Evolutionary conservation across 2,888 invertebrate species (phyloP), one percentile per base, ranked within the genome.

Genomic region (Lacanobia oleracea): DNA sequence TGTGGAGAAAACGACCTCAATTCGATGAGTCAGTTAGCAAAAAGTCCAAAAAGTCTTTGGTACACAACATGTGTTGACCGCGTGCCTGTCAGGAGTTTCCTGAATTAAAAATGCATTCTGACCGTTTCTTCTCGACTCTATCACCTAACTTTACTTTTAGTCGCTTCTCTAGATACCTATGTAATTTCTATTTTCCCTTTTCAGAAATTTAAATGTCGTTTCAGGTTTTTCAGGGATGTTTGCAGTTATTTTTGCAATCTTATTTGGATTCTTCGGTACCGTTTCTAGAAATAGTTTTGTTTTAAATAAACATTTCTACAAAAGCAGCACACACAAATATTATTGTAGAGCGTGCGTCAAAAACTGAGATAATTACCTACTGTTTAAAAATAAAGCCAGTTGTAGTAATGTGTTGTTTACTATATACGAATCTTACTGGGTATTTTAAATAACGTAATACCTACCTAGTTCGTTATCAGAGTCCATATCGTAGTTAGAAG

Each of bases 1-100:
- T 62, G 48, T 74, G 73, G 77, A 77, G 83, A 87, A 83, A 87
- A 76, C 79, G 83, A 77, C 87, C 86, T 86, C 73, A 79, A 87
- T 84, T 60, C 61, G 66, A 70, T 69, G 72, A 78, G 66, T 70
- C 72, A 74, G 68, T 70, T 43, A 51, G 61, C 60, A 72, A 74
- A 81, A 82, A 65, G 59, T 73, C 10, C 45, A 61, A 81, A 78
- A 73, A 60, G 14, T 43, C 8, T 71, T 65, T 12, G 61, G 54
- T 37, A 43, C 27, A n/a, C 71, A 61, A 65, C 76, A 85, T 62
- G 56, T 81, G 76, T 57, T 70, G 61, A 61, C 65, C 63, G 54
- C 53, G 40, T 67, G 75, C 50, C 27, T 51, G 33, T 61, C 54
- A 70, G 53, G 51, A 16, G 57, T 60, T 59, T 63, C 33, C 43